These are phyloP conservation scores for Papilio polyxenes DNA, from an alignment of 1,140 invertebrate species.

Conservation along the genomic window DNA sequence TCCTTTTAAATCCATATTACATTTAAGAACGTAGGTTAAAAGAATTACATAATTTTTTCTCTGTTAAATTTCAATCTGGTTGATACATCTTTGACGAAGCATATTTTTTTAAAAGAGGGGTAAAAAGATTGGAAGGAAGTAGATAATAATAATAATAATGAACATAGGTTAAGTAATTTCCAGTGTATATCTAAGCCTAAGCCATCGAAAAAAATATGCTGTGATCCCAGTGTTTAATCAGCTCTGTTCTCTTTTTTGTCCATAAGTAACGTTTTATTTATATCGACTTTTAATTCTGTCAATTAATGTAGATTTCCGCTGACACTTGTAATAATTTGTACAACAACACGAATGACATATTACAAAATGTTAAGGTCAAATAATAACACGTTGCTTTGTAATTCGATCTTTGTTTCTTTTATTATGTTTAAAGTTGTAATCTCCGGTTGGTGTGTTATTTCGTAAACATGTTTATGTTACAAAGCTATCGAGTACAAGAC, in stretches of 20 bases:
- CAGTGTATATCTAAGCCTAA: no score
- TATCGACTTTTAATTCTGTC: not conserved
- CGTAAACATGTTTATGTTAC: conserved; percentile 10
- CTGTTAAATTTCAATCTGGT: no score
- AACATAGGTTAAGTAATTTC: no score
- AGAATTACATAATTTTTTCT: not conserved
- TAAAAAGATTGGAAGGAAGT: no score
- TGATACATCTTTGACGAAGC: no score
- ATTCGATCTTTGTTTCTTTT: conserved; percentile 28
- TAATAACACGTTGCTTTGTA: not conserved
- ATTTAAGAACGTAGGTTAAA: not conserved
- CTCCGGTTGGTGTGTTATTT: not conserved
- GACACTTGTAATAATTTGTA: not conserved
- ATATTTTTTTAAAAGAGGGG: no score
- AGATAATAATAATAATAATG: no score
- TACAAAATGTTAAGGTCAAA: conserved; percentile 22
- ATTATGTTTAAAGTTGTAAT: not conserved
- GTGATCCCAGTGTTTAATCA: no score
- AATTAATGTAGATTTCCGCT: not conserved
- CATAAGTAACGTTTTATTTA: not conserved
- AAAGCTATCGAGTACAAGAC: not conserved
- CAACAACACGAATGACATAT: not conserved
- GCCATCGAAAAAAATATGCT: no score
- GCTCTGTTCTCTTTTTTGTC: no score
- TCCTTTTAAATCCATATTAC: not conserved